Base-by-base conservation (phyloP, 2,797 vertebrate genomes). In the Furcifer pardalis region DNA sequence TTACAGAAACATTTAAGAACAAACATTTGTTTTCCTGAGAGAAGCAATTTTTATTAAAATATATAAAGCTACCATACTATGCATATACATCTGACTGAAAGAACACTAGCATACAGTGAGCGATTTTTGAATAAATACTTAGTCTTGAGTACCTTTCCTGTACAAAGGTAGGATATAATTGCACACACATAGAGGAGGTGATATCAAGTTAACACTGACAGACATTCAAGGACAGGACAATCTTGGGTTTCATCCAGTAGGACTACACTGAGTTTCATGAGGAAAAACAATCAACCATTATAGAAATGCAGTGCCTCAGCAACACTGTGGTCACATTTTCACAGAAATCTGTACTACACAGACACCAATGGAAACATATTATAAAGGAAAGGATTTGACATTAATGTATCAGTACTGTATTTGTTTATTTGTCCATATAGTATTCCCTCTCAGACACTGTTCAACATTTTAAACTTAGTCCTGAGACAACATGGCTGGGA, bases 401-500 rank as follows among this genome's bases (percentile, higher is more conserved):
- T n/a, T n/a, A n/a, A n/a, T n/a, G n/a, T n/a, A n/a, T n/a, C n/a
- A n/a, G n/a, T n/a, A n/a, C n/a, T n/a, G n/a, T n/a, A 62, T 62
- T 49, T 62, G 60, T 62, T 30, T 62, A 2, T 62, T 62, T n/a
- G n/a, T 62, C 60, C 60, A 62, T 62, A 62, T 49, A 8, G 46
- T 49, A 8, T 49, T 7, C 13, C 46, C 46, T 49, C 44, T 74
- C 72, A 49, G 25, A 62, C 8, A 15, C 21, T 30, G 1, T 46
- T 74, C 13, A 49, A 75, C 15, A 49, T 42, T 30, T 86, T 83
- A 32, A 80, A 40, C 7, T 1, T 12, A 83, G 7, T 81, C 13
- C 5, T 35, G 21, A 62, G 23, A 30, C 71, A 83, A 86, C 84
- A 85, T n/a, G 13, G 32, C 79, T 77, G 15, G 75, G 8, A 15